Conservation (phyloP, 2,888 invertebrate species). For the Melanostoma scalare region DNA sequence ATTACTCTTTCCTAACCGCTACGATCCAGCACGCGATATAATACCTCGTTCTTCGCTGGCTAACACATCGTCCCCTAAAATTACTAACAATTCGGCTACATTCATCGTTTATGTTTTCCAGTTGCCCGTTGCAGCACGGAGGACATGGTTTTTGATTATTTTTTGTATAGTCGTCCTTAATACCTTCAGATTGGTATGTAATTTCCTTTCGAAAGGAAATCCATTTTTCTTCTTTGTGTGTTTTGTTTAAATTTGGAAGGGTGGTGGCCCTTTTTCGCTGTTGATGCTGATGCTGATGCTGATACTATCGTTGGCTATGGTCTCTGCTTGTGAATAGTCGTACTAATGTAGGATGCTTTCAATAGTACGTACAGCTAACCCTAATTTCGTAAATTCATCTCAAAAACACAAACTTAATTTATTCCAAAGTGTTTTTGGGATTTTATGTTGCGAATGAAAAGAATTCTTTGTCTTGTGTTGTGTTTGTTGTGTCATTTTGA, state of each 20-base stretch:
- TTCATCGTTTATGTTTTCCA: slow-evolving; percentile 20
- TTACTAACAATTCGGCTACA: slow-evolving; percentile 45
- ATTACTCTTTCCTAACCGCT: slow-evolving; percentile 9
- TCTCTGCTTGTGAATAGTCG: not conserved
- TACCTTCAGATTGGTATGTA: slow-evolving; percentile 68
- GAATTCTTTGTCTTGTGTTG: not conserved
- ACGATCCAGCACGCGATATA: not conserved
- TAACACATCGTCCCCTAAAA: slow-evolving; percentile 63
- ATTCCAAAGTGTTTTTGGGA: slow-evolving; percentile 44
- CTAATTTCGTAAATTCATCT: slow-evolving; percentile 1
- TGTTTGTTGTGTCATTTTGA: no score
- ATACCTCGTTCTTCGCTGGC: slow-evolving; percentile 4
- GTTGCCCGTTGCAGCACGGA: slow-evolving; percentile 29
- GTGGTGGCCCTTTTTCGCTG: slow-evolving; percentile 20
- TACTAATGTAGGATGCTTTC: slow-evolving; percentile 4
- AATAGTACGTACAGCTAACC: slow-evolving; percentile 4
- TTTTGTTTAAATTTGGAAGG: slow-evolving; percentile 40
- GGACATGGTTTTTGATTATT: slow-evolving; percentile 67
- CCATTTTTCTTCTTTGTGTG: slow-evolving; percentile 49
- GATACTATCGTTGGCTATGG: not conserved
- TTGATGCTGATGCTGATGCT: slow-evolving; percentile 2
- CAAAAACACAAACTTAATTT: slow-evolving; percentile 32
- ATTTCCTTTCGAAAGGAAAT: slow-evolving; percentile 67
- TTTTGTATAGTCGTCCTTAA: slow-evolving; percentile 51
- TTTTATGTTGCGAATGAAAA: slow-evolving; percentile 5